Percentiles rank a stretch among this genome's conserved stretches.
These are phyloP conservation scores for Idaea dimidiata DNA, from an alignment of 2,888 invertebrate genomes.

Conservation along the genomic window DNA sequence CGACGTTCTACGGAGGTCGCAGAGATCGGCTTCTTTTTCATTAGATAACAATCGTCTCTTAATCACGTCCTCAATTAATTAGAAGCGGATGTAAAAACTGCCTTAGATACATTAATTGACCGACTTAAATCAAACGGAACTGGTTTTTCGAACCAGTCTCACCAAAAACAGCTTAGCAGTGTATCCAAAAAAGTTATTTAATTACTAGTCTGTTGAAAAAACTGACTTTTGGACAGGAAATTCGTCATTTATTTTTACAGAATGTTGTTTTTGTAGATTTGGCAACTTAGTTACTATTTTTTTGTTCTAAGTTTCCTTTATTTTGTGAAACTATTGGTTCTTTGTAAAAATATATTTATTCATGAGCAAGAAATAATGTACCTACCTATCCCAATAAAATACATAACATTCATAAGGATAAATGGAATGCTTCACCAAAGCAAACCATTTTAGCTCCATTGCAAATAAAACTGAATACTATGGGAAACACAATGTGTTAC, in stretches of 20 bases:
- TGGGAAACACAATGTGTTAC: too few relatives aligned
- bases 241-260: neutral
- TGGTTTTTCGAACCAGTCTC: neutral
- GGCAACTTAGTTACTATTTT: neutral
- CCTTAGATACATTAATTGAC: neutral
- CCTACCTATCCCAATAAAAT: too few relatives aligned
- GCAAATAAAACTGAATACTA: too few relatives aligned
- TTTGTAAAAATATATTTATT: too few relatives aligned
- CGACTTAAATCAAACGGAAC: neutral
- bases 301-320: too few relatives aligned
- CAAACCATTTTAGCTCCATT: too few relatives aligned
- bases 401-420: too few relatives aligned
- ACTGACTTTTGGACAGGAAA: neutral
- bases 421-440: too few relatives aligned
- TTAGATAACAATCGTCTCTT: neutral
- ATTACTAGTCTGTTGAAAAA: neutral
- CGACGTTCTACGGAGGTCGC: too few relatives aligned
- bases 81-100: neutral
- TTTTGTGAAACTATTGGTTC: too few relatives aligned
- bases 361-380: too few relatives aligned
- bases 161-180: neutral
- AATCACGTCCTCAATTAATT: neutral
- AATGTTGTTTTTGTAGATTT: neutral
- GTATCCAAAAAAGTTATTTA: neutral
- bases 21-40: neutral